A percentile compares a stretch with the other conserved stretches of the same genome.
These are phyloP conservation scores for Diadema setosum DNA, from an alignment of 35 echinoderm and acorn worm species.

Conservation along the genomic window DNA sequence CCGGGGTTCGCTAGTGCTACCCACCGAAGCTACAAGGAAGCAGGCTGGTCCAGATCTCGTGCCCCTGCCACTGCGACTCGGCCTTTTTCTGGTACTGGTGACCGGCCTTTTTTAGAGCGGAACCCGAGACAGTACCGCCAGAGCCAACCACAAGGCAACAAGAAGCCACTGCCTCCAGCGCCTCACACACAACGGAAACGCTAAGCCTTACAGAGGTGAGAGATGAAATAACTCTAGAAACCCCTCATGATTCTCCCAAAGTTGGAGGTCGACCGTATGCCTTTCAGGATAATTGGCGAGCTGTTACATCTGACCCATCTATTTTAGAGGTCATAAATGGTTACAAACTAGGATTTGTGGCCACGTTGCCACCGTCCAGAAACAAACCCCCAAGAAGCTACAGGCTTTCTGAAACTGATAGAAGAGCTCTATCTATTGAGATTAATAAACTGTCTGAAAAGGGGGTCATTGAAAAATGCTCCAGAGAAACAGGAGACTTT, in stretches of 20 bases:
- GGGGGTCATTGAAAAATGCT: neutral
- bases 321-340: slow-evolving; percentile 25
- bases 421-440: neutral
- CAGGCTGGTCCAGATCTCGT: neutral
- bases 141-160: neutral
- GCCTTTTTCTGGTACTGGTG: neutral
- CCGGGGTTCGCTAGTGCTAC: too few relatives aligned
- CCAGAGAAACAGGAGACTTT: neutral
- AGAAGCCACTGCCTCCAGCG: neutral
- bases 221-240: neutral
- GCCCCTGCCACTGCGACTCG: neutral
- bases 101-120: neutral
- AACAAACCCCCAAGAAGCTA: neutral
- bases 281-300: neutral
- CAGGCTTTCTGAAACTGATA: neutral
- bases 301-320: slow-evolving; percentile 25
- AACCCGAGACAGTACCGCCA: neutral
- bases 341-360: slow-evolving; percentile 26
- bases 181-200: neutral
- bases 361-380: neutral
- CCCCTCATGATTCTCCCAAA: too few relatives aligned
- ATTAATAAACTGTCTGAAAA: neutral
- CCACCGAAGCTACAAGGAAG: too few relatives aligned
- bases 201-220: neutral
- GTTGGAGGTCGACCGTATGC: slow-evolving; percentile 18